Evolutionary conservation across 1,140 invertebrate species (phyloP).

Genomic region (Platyscapa corneri): DNA sequence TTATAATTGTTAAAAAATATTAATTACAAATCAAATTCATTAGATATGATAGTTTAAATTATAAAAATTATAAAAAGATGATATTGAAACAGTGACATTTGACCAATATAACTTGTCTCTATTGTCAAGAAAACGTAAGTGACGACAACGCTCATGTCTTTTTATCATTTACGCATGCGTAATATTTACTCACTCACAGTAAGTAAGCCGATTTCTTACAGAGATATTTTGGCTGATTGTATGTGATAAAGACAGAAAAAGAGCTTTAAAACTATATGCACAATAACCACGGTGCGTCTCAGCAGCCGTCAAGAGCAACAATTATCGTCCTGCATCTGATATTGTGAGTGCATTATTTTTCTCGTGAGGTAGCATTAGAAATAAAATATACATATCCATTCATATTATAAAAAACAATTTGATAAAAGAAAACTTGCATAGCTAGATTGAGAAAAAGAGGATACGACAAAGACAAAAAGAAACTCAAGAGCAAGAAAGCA

Average conservation of each 20-base stretch:
- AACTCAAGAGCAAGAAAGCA: not conserved
- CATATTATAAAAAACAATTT: not conserved
- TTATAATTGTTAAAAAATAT: not conserved
- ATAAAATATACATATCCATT: not conserved
- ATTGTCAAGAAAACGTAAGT: not conserved
- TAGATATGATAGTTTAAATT: too few relatives aligned
- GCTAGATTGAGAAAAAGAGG: not conserved
- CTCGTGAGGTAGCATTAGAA: slow-evolving; percentile 20
- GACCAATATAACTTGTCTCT: too few relatives aligned
- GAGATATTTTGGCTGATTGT: too few relatives aligned
- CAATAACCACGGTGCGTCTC: slow-evolving; percentile 1
- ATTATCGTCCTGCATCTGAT: slow-evolving; percentile 64
- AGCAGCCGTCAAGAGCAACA: slow-evolving; percentile 55
- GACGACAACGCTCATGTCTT: not conserved
- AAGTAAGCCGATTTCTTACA: not conserved
- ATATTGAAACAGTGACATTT: too few relatives aligned
- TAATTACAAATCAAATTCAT: too few relatives aligned
- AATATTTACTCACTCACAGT: not conserved
- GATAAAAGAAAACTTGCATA: not conserved
- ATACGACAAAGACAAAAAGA: not conserved
- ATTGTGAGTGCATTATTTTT: slow-evolving; percentile 64
- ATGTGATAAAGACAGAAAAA: slow-evolving; percentile 8
- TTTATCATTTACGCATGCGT: not conserved
- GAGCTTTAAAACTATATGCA: slow-evolving; percentile 15
- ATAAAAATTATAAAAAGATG: too few relatives aligned